Conservation (phyloP, 2,113 vertebrate species). For the Calidris pugnax region DNA sequence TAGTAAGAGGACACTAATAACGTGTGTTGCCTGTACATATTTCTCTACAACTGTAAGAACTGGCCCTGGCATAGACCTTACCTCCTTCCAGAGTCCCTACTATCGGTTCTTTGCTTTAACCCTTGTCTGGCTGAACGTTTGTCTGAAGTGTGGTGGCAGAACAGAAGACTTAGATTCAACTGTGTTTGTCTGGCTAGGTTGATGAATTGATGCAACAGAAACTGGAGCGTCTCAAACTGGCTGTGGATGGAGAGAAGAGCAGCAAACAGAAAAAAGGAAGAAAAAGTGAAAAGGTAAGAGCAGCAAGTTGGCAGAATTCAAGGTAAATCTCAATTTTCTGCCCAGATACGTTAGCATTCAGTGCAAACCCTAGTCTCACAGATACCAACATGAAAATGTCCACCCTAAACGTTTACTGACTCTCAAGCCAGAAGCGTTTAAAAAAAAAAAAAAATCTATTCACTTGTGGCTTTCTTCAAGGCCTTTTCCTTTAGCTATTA, state of each 20-base stretch:
- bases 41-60: neutral
- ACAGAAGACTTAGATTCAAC: neutral
- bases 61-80: neutral
- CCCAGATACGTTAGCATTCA: neutral
- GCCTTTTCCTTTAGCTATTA: neutral
- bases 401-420: neutral
- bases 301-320: neutral
- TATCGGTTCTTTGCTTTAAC: neutral
- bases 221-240: conserved; percentile 76
- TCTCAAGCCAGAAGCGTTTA: neutral
- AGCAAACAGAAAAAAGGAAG: conserved; percentile 41
- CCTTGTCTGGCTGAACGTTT: neutral
- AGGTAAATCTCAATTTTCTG: neutral
- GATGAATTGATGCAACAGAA: conserved; percentile 85
- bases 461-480: neutral
- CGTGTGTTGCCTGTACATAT: neutral
- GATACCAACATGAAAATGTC: neutral
- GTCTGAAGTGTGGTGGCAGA: neutral
- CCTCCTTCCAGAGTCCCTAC: neutral
- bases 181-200: conserved; percentile 73
- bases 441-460: neutral
- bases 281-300: conserved; percentile 54
- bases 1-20: neutral
- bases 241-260: conserved; percentile 76
- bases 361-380: neutral